A percentile compares a stretch with the other conserved stretches of the same genome.
Evolutionary conservation across 2,888 invertebrate genomes (phyloP).

Genomic region (Oscheius sp.): DNA sequence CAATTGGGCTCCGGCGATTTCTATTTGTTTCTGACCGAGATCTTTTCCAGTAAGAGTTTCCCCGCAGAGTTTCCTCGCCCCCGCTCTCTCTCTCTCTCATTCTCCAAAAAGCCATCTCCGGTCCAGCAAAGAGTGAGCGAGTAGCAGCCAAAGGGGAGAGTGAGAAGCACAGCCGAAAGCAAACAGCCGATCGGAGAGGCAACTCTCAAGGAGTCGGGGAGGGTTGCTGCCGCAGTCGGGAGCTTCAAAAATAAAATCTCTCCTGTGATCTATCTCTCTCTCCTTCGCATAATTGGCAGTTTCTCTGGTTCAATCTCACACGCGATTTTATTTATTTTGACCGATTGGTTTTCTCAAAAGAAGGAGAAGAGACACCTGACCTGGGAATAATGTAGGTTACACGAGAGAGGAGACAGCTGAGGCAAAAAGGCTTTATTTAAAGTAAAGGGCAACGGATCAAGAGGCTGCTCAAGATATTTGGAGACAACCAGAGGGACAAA

Average conservation of each 20-base stretch:
- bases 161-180: constrained; percentile 23
- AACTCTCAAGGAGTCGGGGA: constrained; percentile 23
- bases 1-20: no score
- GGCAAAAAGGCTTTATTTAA: no score
- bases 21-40: not conserved
- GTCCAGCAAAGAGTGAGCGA: not conserved
- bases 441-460: no score
- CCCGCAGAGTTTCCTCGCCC: constrained; percentile 1
- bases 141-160: constrained; percentile 7
- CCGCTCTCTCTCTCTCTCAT: not conserved
- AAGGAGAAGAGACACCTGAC: not conserved
- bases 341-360: not conserved
- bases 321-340: not conserved
- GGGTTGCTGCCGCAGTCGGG: not conserved
- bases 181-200: constrained; percentile 23
- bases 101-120: not conserved
- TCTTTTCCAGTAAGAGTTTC: not conserved
- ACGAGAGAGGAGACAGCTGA: no score
- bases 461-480: no score
- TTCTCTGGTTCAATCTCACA: not conserved
- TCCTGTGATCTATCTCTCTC: no score
- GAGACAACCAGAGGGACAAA: no score
- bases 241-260: no score
- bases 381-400: not conserved
- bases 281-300: no score